Evolutionary conservation across 2,888 invertebrate species (phyloP).

Genomic region (Sialis fuliginosa): DNA sequence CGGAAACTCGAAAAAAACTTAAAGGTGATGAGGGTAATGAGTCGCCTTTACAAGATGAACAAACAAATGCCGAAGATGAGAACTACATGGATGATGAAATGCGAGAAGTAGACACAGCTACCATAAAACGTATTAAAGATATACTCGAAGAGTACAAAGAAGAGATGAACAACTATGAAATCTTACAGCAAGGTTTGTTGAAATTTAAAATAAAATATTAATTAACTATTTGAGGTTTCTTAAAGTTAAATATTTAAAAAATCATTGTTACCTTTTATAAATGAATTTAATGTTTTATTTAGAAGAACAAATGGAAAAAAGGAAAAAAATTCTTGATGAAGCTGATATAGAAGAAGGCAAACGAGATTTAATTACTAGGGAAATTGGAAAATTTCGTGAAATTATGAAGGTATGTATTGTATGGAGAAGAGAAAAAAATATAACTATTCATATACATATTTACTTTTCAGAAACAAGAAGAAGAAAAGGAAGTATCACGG

Average conservation of each 20-base stretch:
- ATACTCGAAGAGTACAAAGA: conserved; percentile 69
- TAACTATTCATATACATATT: not conserved
- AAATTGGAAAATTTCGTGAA: conserved; percentile 95
- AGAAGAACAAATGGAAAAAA: conserved; percentile 49
- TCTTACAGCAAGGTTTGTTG: conserved; percentile 37
- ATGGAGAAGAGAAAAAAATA: not conserved
- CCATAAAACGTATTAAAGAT: conserved; percentile 58
- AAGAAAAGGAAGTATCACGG: conserved; percentile 46
- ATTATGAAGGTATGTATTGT: conserved; percentile 72
- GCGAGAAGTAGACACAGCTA: conserved; percentile 53
- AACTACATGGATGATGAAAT: conserved; percentile 61
- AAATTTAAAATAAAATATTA: not conserved
- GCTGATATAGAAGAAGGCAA: conserved; percentile 93
- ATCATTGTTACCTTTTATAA: not conserved
- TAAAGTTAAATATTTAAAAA: conserved; percentile 5
- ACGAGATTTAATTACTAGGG: conserved; percentile 86
- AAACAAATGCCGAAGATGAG: conserved; percentile 32
- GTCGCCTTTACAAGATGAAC: conserved; percentile 38
- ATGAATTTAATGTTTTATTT: conserved; percentile 12
- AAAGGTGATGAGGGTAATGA: conserved; percentile 33
- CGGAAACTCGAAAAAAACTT: conserved; percentile 39
- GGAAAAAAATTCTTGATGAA: conserved; percentile 55
- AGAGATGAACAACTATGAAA: conserved; percentile 53
- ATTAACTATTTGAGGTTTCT: not conserved
- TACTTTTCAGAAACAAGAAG: conserved; percentile 51